Evolutionary conservation across 2,797 vertebrate species (phyloP).

Genomic region (Macropodus opercularis): DNA sequence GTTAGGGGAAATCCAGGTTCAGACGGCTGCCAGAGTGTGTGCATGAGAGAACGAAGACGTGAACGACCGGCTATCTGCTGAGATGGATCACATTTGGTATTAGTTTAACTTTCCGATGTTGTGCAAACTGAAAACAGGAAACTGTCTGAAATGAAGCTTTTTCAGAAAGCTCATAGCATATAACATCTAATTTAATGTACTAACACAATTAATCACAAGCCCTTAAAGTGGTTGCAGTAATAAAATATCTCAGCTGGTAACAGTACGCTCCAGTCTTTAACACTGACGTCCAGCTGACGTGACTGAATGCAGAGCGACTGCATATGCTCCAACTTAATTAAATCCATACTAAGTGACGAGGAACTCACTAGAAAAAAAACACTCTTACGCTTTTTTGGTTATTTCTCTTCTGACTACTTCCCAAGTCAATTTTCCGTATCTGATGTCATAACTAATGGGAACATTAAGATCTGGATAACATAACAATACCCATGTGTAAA

Average conservation of each 20-base stretch:
- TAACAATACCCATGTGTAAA: slow-evolving; percentile 75
- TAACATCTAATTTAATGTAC: slow-evolving; percentile 50
- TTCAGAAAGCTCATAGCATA: slow-evolving; percentile 28
- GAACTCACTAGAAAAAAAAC: slow-evolving; percentile 40
- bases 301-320: slow-evolving; percentile 38
- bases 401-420: slow-evolving; percentile 57
- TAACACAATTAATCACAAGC: slow-evolving; percentile 53
- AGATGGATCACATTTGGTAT: slow-evolving; percentile 72
- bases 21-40: slow-evolving; percentile 38
- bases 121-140: slow-evolving; percentile 36
- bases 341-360: slow-evolving; percentile 46
- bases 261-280: slow-evolving; percentile 18
- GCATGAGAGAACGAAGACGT: slow-evolving; percentile 31
- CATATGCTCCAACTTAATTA: slow-evolving; percentile 42
- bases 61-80: slow-evolving; percentile 64
- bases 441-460: slow-evolving; percentile 76
- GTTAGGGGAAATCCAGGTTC: slow-evolving; percentile 71
- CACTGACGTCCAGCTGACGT: slow-evolving; percentile 24
- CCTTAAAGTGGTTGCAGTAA: slow-evolving; percentile 33
- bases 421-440: slow-evolving; percentile 67
- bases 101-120: slow-evolving; percentile 66
- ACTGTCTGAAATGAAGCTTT: slow-evolving; percentile 45
- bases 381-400: slow-evolving; percentile 57
- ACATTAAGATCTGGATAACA: slow-evolving; percentile 70
- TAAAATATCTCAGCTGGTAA: slow-evolving; percentile 40